Evolutionary conservation across 2,888 invertebrate genomes (phyloP).

Genomic region (Dicyrtomina minuta): DNA sequence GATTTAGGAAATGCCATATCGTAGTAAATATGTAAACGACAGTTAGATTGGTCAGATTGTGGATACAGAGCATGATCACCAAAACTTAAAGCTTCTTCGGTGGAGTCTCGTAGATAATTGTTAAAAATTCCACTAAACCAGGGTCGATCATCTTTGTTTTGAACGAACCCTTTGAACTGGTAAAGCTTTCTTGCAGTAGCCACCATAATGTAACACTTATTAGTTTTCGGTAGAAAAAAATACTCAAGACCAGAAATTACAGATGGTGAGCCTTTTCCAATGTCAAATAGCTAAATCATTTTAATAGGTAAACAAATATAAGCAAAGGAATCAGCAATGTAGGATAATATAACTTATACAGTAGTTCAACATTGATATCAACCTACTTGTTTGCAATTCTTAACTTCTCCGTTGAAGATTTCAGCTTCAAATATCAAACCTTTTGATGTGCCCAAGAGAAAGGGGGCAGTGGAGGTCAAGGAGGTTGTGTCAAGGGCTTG

Average conservation of each 20-base stretch:
- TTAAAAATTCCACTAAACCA: slow-evolving; percentile 78
- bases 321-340: background rate
- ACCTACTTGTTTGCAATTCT: slow-evolving; percentile 79
- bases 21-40: slow-evolving; percentile 43
- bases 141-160: slow-evolving; percentile 74
- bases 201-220: slow-evolving; percentile 78
- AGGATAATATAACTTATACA: slow-evolving; percentile 4
- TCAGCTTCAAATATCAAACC: slow-evolving; percentile 90
- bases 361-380: background rate
- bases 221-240: slow-evolving; percentile 70
- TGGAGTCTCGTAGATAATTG: slow-evolving; percentile 63
- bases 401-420: slow-evolving; percentile 76
- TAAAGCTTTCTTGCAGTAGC: slow-evolving; percentile 82
- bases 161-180: slow-evolving; percentile 76
- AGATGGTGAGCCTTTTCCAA: slow-evolving; percentile 69
- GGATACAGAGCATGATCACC: slow-evolving; percentile 33
- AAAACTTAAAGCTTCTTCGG: slow-evolving; percentile 46
- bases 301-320: background rate
- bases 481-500: slow-evolving; percentile 49
- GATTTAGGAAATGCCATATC: slow-evolving; percentile 44
- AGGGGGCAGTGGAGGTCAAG: slow-evolving; percentile 70
- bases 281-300: slow-evolving; percentile 75
- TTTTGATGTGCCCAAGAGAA: slow-evolving; percentile 84
- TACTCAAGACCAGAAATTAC: slow-evolving; percentile 82
- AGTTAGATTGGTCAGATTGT: slow-evolving; percentile 40